Evolutionary conservation across 1,140 invertebrate species (phyloP).

Genomic region (Megathymus violae): DNA sequence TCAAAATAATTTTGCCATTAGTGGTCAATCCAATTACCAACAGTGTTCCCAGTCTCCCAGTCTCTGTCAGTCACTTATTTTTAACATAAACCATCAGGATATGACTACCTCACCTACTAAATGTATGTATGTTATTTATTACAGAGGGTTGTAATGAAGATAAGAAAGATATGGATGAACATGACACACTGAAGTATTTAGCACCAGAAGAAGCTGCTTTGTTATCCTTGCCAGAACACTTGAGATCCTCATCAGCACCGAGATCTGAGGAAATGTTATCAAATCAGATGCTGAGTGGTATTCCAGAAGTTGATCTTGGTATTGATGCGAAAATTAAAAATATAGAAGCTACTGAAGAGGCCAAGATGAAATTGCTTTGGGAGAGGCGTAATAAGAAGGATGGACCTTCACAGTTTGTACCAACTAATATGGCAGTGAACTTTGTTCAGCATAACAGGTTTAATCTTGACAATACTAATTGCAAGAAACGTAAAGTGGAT

Average conservation of each 20-base stretch:
- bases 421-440: conserved; percentile 98
- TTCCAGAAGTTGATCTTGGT: conserved; percentile 99
- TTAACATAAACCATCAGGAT: too few relatives aligned
- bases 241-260: conserved; percentile 91
- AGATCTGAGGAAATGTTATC: conserved; percentile 99
- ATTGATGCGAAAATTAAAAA: conserved; percentile 99
- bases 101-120: too few relatives aligned
- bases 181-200: conserved; percentile 87
- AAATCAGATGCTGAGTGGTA: conserved; percentile 99
- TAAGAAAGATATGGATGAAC: conserved; percentile 62
- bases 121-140: too few relatives aligned
- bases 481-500: conserved; percentile 75
- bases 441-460: conserved; percentile 96
- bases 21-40: too few relatives aligned
- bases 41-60: too few relatives aligned
- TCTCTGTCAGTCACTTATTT: too few relatives aligned
- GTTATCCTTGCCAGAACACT: conserved; percentile 93
- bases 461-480: conserved; percentile 79
- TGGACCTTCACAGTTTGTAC: conserved; percentile 97
- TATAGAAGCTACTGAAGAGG: conserved; percentile 99
- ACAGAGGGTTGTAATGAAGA: conserved; percentile 66
- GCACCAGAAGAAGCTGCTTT: conserved; percentile 94
- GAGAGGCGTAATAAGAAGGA: conserved; percentile 96
- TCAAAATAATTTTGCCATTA: too few relatives aligned
- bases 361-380: conserved; percentile 95